Conservation (phyloP, 2,797 vertebrate species). For the Hydrocynus forskahlii region DNA sequence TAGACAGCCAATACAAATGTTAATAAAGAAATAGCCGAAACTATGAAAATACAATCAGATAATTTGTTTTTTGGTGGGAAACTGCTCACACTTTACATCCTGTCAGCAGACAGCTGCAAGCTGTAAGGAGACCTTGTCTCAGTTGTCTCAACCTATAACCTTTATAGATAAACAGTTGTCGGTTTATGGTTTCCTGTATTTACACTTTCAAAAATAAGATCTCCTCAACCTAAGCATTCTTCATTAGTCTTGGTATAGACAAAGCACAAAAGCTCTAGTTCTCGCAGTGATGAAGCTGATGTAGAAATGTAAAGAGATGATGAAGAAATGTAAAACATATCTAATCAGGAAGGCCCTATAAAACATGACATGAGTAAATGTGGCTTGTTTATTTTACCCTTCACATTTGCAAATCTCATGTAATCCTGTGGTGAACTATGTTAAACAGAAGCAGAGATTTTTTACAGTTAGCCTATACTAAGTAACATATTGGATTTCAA, state of each 20-base stretch:
- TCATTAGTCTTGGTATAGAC: background rate
- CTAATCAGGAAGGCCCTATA: background rate
- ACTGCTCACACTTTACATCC: background rate
- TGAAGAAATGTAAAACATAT: background rate
- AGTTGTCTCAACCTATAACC: background rate
- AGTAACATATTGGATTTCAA: no score
- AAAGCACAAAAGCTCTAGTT: background rate
- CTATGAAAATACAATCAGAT: background rate
- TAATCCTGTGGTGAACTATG: background rate
- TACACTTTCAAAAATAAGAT: background rate
- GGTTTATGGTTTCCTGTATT: background rate
- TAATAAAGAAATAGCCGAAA: background rate
- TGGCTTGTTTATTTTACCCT: background rate
- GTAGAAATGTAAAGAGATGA: no score
- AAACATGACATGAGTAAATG: background rate
- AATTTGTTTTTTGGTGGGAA: background rate
- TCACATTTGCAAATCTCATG: background rate
- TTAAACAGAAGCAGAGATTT: background rate
- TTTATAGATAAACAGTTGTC: background rate
- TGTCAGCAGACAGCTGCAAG: background rate
- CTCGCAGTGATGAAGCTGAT: background rate
- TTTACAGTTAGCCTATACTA: no score
- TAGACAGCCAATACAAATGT: slow-evolving; percentile 4
- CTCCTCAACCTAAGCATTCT: background rate
- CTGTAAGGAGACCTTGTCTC: background rate